Evolutionary conservation across 2,113 vertebrate genomes (phyloP).

Genomic region (Bos javanicus): DNA sequence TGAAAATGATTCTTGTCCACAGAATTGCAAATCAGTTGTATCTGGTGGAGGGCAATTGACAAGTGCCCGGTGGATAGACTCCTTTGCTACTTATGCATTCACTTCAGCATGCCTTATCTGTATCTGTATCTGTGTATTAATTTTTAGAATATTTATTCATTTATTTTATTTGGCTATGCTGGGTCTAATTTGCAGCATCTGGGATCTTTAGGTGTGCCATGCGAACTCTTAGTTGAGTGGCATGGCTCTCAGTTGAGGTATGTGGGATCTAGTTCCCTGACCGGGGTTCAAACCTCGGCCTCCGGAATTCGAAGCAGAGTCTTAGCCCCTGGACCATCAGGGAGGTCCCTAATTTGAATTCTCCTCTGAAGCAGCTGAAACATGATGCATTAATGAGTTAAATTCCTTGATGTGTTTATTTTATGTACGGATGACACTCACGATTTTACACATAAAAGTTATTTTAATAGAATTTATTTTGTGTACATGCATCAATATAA

Average conservation of each 20-base stretch:
- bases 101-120: not conserved
- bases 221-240: not conserved
- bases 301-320: not conserved
- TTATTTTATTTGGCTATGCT: not conserved
- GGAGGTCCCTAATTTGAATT: not conserved
- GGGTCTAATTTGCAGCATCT: not conserved
- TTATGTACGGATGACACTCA: not conserved
- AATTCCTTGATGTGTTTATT: not conserved
- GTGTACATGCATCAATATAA: not conserved
- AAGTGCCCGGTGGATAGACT: not conserved
- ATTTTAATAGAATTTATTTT: not conserved
- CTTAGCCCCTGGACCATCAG: not conserved
- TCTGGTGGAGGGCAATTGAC: not conserved
- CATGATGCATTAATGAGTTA: not conserved
- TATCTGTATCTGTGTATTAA: not conserved
- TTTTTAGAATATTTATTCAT: not conserved
- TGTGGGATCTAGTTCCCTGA: not conserved
- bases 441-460: not conserved
- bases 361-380: not conserved
- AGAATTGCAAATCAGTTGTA: not conserved
- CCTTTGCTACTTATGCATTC: not conserved
- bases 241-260: not conserved
- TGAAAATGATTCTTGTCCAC: not conserved
- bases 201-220: not conserved
- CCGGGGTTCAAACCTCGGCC: not conserved